phyloP scores from a whole-genome alignment of 1,140 invertebrate species.

The Zelostemma sp. region DNA sequence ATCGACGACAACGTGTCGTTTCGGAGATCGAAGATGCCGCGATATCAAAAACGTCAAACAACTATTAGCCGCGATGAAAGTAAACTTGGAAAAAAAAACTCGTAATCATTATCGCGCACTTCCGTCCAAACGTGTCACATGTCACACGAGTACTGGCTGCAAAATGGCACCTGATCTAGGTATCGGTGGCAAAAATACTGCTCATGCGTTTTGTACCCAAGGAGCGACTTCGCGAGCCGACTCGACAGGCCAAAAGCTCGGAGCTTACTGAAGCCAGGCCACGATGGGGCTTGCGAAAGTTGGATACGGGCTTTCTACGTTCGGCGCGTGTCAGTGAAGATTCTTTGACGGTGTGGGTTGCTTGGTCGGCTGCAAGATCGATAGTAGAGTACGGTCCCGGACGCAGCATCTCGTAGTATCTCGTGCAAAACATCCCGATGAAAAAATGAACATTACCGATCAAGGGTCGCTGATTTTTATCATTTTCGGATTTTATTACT shows the following conservation, averaged over 20 bases:
- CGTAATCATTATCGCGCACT: too few species aligned
- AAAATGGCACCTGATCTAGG: background rate
- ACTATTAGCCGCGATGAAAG: too few species aligned
- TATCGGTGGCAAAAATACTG: too few species aligned
- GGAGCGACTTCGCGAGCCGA: conserved; percentile 7
- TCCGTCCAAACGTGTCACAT: too few species aligned
- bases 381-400: conserved; percentile 59
- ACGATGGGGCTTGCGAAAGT: conserved; percentile 48
- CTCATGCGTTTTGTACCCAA: conserved; percentile 18
- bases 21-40: too few species aligned
- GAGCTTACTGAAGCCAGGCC: conserved; percentile 42
- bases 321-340: conserved; percentile 36
- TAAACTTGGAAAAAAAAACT: too few species aligned
- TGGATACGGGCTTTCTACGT: conserved; percentile 41
- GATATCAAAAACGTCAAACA: too few species aligned
- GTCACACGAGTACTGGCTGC: too few species aligned
- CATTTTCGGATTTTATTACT: too few species aligned
- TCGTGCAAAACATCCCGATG: conserved; percentile 30
- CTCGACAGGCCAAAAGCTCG: conserved; percentile 46
- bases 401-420: conserved; percentile 58
- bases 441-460: background rate
- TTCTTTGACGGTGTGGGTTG: conserved; percentile 45
- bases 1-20: too few species aligned
- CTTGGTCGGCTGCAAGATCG: conserved; percentile 59
- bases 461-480: background rate